Base-by-base conservation (phyloP, 1,140 invertebrate species). In the Calycopis cecrops region DNA sequence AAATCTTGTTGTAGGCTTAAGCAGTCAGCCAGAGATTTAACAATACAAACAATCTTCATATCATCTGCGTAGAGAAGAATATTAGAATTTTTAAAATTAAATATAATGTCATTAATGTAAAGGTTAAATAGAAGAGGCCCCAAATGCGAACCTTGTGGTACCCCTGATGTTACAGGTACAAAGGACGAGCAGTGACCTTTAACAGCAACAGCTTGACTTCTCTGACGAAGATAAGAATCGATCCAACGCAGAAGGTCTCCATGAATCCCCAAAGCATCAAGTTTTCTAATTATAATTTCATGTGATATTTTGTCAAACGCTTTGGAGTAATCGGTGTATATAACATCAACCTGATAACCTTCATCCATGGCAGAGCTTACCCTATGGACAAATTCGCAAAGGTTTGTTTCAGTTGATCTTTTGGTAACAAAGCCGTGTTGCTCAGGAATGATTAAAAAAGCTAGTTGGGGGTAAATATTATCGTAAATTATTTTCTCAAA, bases 61-160 rank as follows among this genome's bases (percentile, higher is more conserved):
- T n/a, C n/a, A n/a, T n/a, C n/a, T n/a, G n/a, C n/a, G n/a, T n/a
- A n/a, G n/a, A n/a, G n/a, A n/a, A n/a, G n/a, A n/a, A n/a, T n/a
- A n/a, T n/a, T n/a, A n/a, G n/a, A n/a, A n/a, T n/a, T n/a, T n/a
- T n/a, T n/a, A n/a, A n/a, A n/a, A n/a, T n/a, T n/a, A n/a, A n/a
- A n/a, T n/a, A n/a, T n/a, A n/a, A 28, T 28, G 21, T 28, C 21
- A 28, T 28, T 28, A 3, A 28, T 28, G 6, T 62, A n/a, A n/a
- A n/a, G n/a, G n/a, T n/a, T 44, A 60, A 76, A 76, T n/a, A 78
- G 34, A 2, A 72, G 21, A 11, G 71, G 75, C 14, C 63, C 66
- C 2, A 76, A 37, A 34, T 69, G 64, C 3, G 64, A 72, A 4
- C 63, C 74, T 53, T 71, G 72, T 9, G 68, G 66, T 9, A 72